Percentiles rank a stretch among this genome's conserved stretches.
Conservation (phyloP, 1,140 invertebrate genomes). For the Nymphalis io region DNA sequence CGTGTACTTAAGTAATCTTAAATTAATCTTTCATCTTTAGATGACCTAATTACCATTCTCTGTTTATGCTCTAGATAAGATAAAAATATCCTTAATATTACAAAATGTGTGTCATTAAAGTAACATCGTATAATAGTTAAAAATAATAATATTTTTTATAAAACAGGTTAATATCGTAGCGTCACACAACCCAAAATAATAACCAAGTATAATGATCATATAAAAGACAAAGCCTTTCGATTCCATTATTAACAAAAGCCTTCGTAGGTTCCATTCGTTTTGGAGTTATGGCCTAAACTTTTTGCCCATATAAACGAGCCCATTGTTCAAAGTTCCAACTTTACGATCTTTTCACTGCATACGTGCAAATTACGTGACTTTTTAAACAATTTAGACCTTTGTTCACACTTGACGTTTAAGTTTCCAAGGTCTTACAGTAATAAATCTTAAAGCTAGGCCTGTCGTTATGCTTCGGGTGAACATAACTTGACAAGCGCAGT, state of each 20-base stretch:
- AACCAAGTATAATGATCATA: too few relatives aligned
- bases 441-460: background rate
- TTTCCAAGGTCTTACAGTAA: background rate
- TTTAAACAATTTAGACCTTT: background rate
- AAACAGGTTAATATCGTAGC: too few relatives aligned
- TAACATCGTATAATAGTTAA: too few relatives aligned
- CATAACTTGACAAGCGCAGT: background rate
- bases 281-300: conserved; percentile 4
- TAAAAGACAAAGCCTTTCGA: background rate
- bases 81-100: too few relatives aligned
- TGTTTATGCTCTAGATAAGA: too few relatives aligned
- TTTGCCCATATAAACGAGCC: background rate
- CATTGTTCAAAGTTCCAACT: conserved; percentile 2
- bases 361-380: conserved; percentile 10
- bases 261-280: background rate
- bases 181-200: too few relatives aligned
- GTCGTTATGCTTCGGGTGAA: background rate
- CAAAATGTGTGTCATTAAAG: too few relatives aligned
- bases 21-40: too few relatives aligned
- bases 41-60: too few relatives aligned
- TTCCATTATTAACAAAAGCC: background rate
- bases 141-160: too few relatives aligned
- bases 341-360: conserved; percentile 1
- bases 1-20: too few relatives aligned
- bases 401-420: background rate